Evolutionary conservation across 2,797 vertebrate genomes (phyloP).

Genomic region (Neosilurus hyrtlii): DNA sequence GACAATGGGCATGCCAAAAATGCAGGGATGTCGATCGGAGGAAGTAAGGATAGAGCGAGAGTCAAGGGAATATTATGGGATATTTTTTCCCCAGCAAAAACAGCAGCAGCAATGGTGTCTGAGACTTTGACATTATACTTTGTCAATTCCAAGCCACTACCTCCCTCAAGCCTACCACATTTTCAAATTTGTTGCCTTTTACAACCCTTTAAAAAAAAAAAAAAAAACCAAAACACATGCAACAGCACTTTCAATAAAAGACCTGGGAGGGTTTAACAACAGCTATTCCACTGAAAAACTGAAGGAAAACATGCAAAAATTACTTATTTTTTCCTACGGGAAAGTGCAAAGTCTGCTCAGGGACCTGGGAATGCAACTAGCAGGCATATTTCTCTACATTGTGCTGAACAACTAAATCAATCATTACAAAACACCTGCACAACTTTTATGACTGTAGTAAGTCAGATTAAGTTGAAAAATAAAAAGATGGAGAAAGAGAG

Average conservation of each 20-base stretch:
- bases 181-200: slow-evolving; percentile 45
- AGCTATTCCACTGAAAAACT: slow-evolving; percentile 24
- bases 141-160: slow-evolving; percentile 42
- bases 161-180: slow-evolving; percentile 28
- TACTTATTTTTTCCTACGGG: not conserved
- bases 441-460: slow-evolving; percentile 1
- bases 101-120: slow-evolving; percentile 37
- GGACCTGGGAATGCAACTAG: slow-evolving; percentile 13
- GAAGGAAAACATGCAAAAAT: slow-evolving; percentile 9
- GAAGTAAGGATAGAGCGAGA: slow-evolving; percentile 8
- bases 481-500: not conserved
- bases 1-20: slow-evolving; percentile 26
- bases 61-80: slow-evolving; percentile 43
- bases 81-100: slow-evolving; percentile 32
- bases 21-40: not conserved
- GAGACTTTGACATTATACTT: slow-evolving; percentile 41
- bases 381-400: slow-evolving; percentile 6
- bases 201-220: slow-evolving; percentile 31
- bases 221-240: not conserved
- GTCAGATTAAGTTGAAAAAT: not conserved
- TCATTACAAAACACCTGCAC: slow-evolving; percentile 14
- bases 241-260: slow-evolving; percentile 24
- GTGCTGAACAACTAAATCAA: slow-evolving; percentile 17
- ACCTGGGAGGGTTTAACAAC: slow-evolving; percentile 21
- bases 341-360: slow-evolving; percentile 25